phyloP scores from a whole-genome alignment of 2,113 vertebrate species.

The Equus przewalskii region DNA sequence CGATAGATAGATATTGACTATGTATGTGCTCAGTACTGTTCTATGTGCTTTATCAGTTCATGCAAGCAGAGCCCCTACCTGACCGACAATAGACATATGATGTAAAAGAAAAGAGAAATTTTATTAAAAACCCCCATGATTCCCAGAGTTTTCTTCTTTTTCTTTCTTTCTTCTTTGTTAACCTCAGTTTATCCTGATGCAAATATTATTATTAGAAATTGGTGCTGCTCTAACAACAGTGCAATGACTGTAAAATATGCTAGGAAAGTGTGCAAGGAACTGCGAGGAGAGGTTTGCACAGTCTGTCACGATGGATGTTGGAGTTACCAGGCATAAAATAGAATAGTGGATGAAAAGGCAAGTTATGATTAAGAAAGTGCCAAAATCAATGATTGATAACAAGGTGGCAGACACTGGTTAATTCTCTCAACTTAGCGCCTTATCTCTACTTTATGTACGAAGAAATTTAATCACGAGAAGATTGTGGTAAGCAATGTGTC shows the following conservation, averaged over 20 bases:
- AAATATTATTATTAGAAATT: neutral
- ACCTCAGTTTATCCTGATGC: neutral
- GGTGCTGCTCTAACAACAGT: fast-evolving
- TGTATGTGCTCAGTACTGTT: neutral
- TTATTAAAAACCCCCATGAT: neutral
- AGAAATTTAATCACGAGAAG: neutral
- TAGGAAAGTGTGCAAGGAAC: neutral
- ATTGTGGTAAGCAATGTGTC: neutral
- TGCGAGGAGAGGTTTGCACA: neutral
- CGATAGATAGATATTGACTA: neutral
- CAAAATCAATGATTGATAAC: neutral
- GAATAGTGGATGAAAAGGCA: neutral
- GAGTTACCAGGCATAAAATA: neutral
- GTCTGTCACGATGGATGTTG: neutral
- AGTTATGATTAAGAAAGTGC: neutral
- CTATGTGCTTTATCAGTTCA: neutral
- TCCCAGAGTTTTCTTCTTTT: neutral
- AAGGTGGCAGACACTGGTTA: neutral
- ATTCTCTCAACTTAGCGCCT: neutral
- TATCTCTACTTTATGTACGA: neutral
- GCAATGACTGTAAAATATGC: neutral
- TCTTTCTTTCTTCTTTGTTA: no score
- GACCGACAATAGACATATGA: neutral
- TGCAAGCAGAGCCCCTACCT: neutral
- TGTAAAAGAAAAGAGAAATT: neutral